These are phyloP conservation scores for Drosophila santomea DNA, from an alignment of 1,140 invertebrate genomes.

Conservation along the genomic window DNA sequence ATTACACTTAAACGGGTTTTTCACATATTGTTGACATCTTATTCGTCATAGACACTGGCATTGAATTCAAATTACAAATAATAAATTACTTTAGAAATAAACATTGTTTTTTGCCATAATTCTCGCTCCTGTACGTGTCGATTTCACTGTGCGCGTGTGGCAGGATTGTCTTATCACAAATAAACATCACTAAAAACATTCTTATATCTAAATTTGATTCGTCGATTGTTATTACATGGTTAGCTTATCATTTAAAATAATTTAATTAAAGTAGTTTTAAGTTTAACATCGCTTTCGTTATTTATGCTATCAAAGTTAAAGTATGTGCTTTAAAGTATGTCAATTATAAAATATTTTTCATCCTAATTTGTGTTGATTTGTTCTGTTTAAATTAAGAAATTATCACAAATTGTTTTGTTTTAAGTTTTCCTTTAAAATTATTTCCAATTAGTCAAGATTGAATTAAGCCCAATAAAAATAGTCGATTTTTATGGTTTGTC, in stretches of 20 bases:
- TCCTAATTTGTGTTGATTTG: slow-evolving; percentile 28
- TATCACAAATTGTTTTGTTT: slow-evolving; percentile 80
- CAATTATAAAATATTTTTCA: slow-evolving; percentile 47
- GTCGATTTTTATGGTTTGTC: slow-evolving; percentile 54
- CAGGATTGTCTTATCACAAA: slow-evolving; percentile 75
- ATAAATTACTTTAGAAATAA: slow-evolving; percentile 45
- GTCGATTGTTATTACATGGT: slow-evolving; percentile 28
- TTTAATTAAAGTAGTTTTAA: slow-evolving; percentile 70
- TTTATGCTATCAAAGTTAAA: slow-evolving; percentile 22
- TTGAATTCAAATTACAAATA: slow-evolving; percentile 64
- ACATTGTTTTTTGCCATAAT: slow-evolving; percentile 21
- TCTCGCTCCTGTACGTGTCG: neutral
- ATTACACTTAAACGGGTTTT: slow-evolving; percentile 37
- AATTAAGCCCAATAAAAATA: slow-evolving; percentile 29
- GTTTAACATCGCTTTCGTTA: slow-evolving; percentile 37
- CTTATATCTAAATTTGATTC: slow-evolving; percentile 15
- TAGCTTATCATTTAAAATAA: slow-evolving; percentile 69
- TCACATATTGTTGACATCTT: slow-evolving; percentile 46
- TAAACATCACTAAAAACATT: slow-evolving; percentile 64
- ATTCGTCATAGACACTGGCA: slow-evolving; percentile 63
- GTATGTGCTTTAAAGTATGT: slow-evolving; percentile 49
- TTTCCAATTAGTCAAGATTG: slow-evolving; percentile 57
- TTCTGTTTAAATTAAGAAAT: slow-evolving; percentile 70
- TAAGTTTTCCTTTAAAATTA: slow-evolving; percentile 26
- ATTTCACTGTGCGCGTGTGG: slow-evolving; percentile 37